Conservation (phyloP, 2,113 vertebrate species). For the Triplophysa dalaica region DNA sequence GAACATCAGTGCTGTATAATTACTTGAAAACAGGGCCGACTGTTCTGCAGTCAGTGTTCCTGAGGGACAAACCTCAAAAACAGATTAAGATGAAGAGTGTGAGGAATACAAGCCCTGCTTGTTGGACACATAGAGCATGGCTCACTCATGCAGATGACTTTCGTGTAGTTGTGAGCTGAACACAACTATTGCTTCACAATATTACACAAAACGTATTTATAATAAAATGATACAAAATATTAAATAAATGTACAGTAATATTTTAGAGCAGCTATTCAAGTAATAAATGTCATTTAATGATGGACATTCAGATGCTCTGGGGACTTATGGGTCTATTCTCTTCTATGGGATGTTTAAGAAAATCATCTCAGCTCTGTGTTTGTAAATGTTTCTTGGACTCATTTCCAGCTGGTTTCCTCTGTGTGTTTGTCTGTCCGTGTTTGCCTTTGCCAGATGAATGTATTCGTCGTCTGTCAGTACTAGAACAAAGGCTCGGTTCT, state of each 20-base stretch:
- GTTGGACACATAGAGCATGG: not conserved
- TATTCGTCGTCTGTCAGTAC: constrained; percentile 15
- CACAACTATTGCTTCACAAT: not conserved
- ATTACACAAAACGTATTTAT: too few species aligned
- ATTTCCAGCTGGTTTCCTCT: not conserved
- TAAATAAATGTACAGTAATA: too few species aligned
- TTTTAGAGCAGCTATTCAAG: too few species aligned
- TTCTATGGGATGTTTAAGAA: not conserved
- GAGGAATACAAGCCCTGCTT: not conserved
- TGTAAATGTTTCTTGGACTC: not conserved
- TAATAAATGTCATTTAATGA: not conserved
- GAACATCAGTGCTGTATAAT: constrained; percentile 66
- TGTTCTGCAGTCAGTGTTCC: constrained; percentile 50
- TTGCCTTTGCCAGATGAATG: constrained; percentile 30
- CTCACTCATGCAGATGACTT: not conserved
- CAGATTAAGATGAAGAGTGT: not conserved
- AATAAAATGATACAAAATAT: too few species aligned
- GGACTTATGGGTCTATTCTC: not conserved
- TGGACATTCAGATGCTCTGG: not conserved
- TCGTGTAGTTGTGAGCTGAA: not conserved
- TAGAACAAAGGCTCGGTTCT: constrained; percentile 28
- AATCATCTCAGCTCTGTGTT: not conserved
- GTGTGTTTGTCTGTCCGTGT: not conserved
- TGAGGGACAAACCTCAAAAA: constrained; percentile 44
- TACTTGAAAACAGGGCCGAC: constrained; percentile 55